These are phyloP conservation scores for Cynodonichthys magdalenae DNA, from an alignment of 2,797 vertebrate species.

Conservation along the genomic window DNA sequence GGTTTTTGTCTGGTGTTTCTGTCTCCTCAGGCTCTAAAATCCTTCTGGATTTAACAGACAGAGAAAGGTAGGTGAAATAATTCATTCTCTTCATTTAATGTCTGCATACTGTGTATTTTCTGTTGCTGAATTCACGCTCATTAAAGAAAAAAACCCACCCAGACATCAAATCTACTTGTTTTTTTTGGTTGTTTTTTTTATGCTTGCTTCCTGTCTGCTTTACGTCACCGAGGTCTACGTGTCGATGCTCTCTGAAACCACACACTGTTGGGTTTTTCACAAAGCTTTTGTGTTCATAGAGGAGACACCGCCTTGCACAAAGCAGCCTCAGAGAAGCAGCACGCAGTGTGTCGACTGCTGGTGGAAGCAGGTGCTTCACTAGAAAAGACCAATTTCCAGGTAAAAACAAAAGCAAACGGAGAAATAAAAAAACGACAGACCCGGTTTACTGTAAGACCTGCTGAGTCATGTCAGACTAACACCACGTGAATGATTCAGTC, in stretches of 20 bases:
- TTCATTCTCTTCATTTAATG: background rate
- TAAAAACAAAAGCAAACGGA: slow-evolving; percentile 43
- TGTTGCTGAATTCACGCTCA: too few species aligned
- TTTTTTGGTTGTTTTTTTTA: background rate
- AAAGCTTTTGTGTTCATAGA: slow-evolving; percentile 58
- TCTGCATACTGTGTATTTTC: too few species aligned
- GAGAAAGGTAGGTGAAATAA: slow-evolving; percentile 85
- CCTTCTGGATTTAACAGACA: slow-evolving; percentile 92
- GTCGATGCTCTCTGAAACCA: too few species aligned
- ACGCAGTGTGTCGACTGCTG: slow-evolving; percentile 87
- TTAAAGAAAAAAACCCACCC: too few species aligned
- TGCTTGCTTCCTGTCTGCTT: background rate
- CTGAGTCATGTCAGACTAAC: slow-evolving; percentile 10
- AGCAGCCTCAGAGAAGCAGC: slow-evolving; percentile 89
- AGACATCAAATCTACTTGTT: background rate
- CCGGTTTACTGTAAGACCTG: background rate
- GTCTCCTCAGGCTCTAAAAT: slow-evolving; percentile 86
- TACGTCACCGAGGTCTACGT: background rate
- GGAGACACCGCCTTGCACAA: slow-evolving; percentile 96
- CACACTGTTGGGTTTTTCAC: slow-evolving; percentile 7
- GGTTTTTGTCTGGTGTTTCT: slow-evolving; percentile 3
- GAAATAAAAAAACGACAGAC: background rate
- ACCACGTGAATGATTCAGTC: background rate
- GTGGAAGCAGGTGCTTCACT: slow-evolving; percentile 92
- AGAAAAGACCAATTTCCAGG: slow-evolving; percentile 92